Percentiles rank a stretch among this genome's conserved stretches.
Evolutionary conservation across 2,797 vertebrate species (phyloP).

Genomic region (Rhabdomys pumilio): DNA sequence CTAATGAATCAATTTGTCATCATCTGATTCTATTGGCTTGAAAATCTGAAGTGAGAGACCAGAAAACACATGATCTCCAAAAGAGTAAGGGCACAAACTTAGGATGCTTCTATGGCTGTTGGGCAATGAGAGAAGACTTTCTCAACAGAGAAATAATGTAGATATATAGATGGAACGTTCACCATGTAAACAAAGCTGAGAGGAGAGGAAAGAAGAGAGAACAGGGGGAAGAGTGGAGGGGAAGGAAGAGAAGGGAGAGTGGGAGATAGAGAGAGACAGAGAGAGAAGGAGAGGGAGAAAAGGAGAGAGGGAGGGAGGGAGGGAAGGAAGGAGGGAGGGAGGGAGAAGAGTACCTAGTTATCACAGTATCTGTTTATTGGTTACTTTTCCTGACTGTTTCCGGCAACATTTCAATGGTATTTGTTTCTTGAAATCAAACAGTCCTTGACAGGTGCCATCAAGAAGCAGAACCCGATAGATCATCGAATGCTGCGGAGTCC

Average conservation of each 20-base stretch:
- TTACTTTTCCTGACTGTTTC: background rate
- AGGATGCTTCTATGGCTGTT: background rate
- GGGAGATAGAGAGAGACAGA: background rate
- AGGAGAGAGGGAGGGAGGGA: fast-evolving
- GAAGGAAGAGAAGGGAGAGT: fast-evolving
- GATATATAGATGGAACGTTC: background rate
- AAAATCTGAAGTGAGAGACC: background rate
- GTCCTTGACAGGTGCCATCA: background rate
- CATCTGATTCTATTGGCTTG: background rate
- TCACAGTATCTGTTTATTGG: background rate
- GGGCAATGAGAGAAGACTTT: background rate
- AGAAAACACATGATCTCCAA: background rate
- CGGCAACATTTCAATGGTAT: background rate
- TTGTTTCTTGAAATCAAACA: conserved; percentile 1
- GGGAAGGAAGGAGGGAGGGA: fast-evolving
- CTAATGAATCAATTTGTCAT: background rate
- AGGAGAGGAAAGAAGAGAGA: background rate
- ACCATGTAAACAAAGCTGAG: background rate
- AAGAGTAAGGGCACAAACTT: background rate
- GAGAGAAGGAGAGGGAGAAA: background rate
- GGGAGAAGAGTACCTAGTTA: fast-evolving
- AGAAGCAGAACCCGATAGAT: background rate
- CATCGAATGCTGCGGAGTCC: background rate
- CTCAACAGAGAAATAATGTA: background rate
- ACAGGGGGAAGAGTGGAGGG: background rate